Evolutionary conservation across 2,113 vertebrate species (phyloP).

Genomic region (Panthera leo): DNA sequence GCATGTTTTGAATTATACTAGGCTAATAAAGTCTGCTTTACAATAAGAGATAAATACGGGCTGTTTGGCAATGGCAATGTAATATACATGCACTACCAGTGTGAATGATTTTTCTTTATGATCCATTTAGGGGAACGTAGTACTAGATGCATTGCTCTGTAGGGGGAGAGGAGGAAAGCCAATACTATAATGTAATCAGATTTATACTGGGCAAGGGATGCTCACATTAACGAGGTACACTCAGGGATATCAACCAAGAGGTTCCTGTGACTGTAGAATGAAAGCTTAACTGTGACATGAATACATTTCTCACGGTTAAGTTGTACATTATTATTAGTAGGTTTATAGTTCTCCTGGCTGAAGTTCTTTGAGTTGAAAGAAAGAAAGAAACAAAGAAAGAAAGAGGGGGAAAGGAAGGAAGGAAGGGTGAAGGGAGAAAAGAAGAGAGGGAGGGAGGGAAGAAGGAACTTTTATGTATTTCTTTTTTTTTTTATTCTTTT

Average conservation of each 20-base stretch:
- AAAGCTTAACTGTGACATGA: background rate
- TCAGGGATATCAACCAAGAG: background rate
- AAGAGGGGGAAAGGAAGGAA: background rate
- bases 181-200: background rate
- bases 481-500: background rate
- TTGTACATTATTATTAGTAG: background rate
- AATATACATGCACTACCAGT: background rate
- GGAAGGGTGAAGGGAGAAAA: background rate
- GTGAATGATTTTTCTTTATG: background rate
- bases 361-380: too few species aligned
- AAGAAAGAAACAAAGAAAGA: background rate
- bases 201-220: background rate
- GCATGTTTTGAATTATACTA: background rate
- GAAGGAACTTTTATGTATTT: background rate
- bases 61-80: background rate
- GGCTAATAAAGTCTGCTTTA: background rate
- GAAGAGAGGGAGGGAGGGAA: background rate
- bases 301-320: background rate
- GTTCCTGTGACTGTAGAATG: background rate
- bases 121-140: background rate
- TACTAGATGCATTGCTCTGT: background rate
- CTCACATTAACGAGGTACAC: background rate
- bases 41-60: background rate
- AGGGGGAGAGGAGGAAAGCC: background rate
- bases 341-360: background rate